These are phyloP conservation scores for Marronus borbonicus DNA, from an alignment of 2,888 invertebrate species.

Conservation along the genomic window DNA sequence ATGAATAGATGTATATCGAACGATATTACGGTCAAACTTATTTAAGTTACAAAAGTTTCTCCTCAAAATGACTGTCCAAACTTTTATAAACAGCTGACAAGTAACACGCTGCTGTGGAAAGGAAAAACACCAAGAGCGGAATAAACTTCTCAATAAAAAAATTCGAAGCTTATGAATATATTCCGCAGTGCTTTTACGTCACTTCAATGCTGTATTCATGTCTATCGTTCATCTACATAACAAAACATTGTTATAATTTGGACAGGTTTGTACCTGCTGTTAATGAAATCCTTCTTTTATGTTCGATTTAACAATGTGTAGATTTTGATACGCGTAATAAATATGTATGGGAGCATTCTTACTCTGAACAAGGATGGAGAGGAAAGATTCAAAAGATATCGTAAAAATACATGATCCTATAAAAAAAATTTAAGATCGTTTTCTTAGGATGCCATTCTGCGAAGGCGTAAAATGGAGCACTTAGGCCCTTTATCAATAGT, in stretches of 20 bases:
- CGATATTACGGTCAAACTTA: too few relatives aligned
- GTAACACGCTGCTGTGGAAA: too few relatives aligned
- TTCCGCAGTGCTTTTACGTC: too few relatives aligned
- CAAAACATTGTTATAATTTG: background rate
- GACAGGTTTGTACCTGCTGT: background rate
- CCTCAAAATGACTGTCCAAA: too few relatives aligned
- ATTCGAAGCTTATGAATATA: background rate
- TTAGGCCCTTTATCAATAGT: slow-evolving; percentile 12
- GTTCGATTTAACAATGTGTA: background rate
- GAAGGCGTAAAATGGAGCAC: slow-evolving; percentile 29
- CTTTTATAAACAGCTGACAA: too few relatives aligned
- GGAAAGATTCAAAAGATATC: slow-evolving; percentile 35
- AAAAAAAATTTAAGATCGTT: slow-evolving; percentile 34
- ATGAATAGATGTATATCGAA: too few relatives aligned
- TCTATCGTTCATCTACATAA: background rate
- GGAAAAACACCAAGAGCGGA: background rate
- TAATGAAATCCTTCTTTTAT: background rate
- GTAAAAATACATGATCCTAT: slow-evolving; percentile 39
- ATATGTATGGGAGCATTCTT: background rate
- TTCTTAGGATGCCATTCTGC: slow-evolving; percentile 4
- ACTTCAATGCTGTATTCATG: background rate
- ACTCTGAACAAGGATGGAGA: background rate
- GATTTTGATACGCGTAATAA: background rate
- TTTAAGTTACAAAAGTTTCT: too few relatives aligned
- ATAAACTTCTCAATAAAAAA: background rate